Percentiles rank a stretch among this genome's conserved stretches.
phyloP scores from a whole-genome alignment of 2,888 invertebrate species.

The Euzophera pinguis region DNA sequence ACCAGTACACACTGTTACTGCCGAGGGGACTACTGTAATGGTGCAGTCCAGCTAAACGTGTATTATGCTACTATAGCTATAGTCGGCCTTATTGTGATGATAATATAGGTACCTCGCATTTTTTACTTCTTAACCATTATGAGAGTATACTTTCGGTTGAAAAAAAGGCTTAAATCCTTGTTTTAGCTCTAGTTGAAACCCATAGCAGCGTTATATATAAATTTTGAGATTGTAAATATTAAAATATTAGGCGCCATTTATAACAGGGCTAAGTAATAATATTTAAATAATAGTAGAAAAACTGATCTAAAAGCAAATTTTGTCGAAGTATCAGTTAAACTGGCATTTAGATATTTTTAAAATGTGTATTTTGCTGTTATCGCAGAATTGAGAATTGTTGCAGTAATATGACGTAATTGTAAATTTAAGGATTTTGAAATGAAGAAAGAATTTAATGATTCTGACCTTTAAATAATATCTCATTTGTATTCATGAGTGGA shows the following conservation, averaged over 20 bases:
- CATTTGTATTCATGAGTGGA: background rate
- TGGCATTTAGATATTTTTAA: no score
- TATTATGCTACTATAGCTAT: constrained; percentile 18
- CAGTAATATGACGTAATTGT: constrained; percentile 2
- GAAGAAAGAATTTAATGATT: background rate
- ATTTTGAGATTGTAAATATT: no score
- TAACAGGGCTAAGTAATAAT: no score
- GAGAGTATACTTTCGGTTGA: no score
- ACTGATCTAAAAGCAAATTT: no score
- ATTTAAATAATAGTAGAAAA: no score
- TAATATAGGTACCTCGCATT: background rate
- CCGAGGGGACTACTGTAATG: constrained; percentile 85
- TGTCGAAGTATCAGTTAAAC: background rate
- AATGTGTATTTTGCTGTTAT: background rate
- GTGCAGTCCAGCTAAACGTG: constrained; percentile 33
- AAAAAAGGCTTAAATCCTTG: no score
- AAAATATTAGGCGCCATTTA: no score
- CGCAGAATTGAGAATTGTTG: background rate
- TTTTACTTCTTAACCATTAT: no score
- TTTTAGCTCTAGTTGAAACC: no score
- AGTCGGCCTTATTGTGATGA: constrained; percentile 6
- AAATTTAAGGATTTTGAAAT: constrained; percentile 4
- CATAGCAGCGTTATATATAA: no score
- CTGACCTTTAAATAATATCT: background rate
- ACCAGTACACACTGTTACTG: constrained; percentile 86